Conservation (phyloP, 37 sponge, comb jelly and placozoan species). For the Chondrosia reniformis region DNA sequence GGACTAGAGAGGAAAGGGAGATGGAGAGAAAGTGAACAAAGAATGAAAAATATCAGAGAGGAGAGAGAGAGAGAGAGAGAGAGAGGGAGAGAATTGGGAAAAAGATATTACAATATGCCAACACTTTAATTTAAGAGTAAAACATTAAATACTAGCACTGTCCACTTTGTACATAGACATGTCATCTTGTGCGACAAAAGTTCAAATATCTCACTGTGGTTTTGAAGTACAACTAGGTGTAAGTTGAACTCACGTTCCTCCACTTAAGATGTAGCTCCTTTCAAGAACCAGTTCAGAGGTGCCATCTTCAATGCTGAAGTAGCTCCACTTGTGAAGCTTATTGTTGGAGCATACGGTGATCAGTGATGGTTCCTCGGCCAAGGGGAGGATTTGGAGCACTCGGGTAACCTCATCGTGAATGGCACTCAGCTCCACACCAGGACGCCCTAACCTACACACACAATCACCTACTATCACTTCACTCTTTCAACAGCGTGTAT, state of each 20-base stretch:
- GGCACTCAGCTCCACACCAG: conserved; percentile 65
- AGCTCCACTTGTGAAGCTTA: conserved; percentile 59
- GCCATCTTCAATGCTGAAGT: conserved; percentile 41
- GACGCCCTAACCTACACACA: conserved; percentile 62
- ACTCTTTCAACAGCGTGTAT: neutral
- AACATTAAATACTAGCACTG: neutral
- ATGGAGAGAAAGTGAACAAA: neutral
- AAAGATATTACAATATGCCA: no score
- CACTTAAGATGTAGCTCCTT: conserved; percentile 59
- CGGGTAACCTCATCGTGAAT: conserved; percentile 46
- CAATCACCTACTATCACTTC: neutral
- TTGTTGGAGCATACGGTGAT: conserved; percentile 59
- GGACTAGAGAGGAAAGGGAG: conserved; percentile 39
- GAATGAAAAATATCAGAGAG: no score
- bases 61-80: neutral
- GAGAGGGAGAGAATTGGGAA: neutral
- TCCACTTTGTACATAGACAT: no score
- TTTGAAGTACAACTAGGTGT: neutral
- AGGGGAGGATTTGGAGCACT: conserved; percentile 69
- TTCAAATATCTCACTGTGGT: no score
- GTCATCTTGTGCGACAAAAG: no score
- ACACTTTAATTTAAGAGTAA: no score
- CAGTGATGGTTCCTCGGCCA: conserved; percentile 55
- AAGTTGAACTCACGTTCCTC: conserved; percentile 76
- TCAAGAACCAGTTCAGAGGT: conserved; percentile 35